phyloP scores from a whole-genome alignment of 30 jellyfish, hydroid and myxozoan genomes.

The Aurelia aurita region DNA sequence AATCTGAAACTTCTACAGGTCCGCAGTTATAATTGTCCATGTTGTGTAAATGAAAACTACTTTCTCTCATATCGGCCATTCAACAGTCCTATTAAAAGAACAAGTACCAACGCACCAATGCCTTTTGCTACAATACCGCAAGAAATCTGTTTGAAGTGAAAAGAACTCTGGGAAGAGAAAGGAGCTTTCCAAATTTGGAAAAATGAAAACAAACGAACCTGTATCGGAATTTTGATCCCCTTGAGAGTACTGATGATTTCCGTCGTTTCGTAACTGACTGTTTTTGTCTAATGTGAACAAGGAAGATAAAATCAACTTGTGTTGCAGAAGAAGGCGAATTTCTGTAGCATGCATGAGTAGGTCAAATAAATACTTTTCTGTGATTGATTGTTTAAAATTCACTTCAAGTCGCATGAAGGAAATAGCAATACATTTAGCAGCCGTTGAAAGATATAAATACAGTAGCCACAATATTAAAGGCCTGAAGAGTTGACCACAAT shows the following conservation, averaged over 20 bases:
- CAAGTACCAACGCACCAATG: background rate
- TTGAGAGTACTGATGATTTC: slow-evolving; percentile 59
- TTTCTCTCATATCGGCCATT: background rate
- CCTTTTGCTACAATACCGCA: background rate
- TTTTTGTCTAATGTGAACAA: slow-evolving; percentile 55
- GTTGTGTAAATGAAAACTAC: too few relatives aligned
- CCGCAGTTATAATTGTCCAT: too few relatives aligned
- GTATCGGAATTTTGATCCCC: slow-evolving; percentile 94
- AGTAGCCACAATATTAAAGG: too few relatives aligned
- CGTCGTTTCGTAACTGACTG: slow-evolving; percentile 37
- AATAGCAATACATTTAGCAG: too few relatives aligned
- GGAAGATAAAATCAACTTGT: background rate
- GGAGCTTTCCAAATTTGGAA: background rate
- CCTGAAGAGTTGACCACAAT: too few relatives aligned
- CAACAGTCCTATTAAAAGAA: too few relatives aligned
- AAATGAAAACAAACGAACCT: slow-evolving; percentile 43
- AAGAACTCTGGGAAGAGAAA: background rate
- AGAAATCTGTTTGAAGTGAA: background rate
- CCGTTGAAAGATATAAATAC: too few relatives aligned
- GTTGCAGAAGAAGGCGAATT: background rate
- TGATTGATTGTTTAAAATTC: background rate
- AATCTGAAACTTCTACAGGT: too few relatives aligned
- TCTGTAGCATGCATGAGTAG: background rate
- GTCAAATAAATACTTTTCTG: background rate
- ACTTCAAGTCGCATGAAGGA: too few relatives aligned